phyloP scores from a whole-genome alignment of 2,888 invertebrate genomes.

The Eupithecia abbreviata region DNA sequence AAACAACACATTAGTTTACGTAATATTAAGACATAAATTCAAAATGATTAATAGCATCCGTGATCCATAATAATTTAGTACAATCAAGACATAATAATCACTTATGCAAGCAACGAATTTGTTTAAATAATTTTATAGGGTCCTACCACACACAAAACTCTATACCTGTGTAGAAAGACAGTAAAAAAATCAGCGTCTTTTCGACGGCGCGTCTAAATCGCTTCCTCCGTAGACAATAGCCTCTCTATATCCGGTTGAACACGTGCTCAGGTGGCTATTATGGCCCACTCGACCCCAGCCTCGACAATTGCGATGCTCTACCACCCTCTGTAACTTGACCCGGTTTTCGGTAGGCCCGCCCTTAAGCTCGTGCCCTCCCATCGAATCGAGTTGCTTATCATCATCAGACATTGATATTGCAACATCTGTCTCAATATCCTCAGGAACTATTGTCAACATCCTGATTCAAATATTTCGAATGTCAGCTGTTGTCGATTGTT shows the following conservation, averaged over 20 bases:
- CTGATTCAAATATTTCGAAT: slow-evolving; percentile 38
- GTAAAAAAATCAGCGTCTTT: slow-evolving; percentile 73
- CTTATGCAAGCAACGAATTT: slow-evolving; percentile 21
- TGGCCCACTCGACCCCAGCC: slow-evolving; percentile 64
- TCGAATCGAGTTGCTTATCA: slow-evolving; percentile 59
- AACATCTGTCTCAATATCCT: slow-evolving; percentile 66
- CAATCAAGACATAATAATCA: slow-evolving; percentile 7
- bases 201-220: slow-evolving; percentile 73
- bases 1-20: not conserved
- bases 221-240: slow-evolving; percentile 81
- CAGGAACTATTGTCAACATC: slow-evolving; percentile 62
- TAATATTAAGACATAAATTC: not conserved
- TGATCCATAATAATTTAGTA: not conserved
- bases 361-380: slow-evolving; percentile 78
- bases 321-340: slow-evolving; percentile 81
- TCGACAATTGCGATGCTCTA: slow-evolving; percentile 61
- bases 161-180: slow-evolving; percentile 49
- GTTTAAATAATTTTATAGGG: slow-evolving; percentile 19
- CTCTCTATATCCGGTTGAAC: slow-evolving; percentile 78
- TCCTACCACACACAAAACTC: slow-evolving; percentile 52
- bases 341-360: slow-evolving; percentile 65
- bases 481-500: slow-evolving; percentile 30
- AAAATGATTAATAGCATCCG: slow-evolving; percentile 8
- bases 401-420: slow-evolving; percentile 60
- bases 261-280: slow-evolving; percentile 84